phyloP scores from a whole-genome alignment of 1,140 invertebrate species.

The Drosophila triauraria region DNA sequence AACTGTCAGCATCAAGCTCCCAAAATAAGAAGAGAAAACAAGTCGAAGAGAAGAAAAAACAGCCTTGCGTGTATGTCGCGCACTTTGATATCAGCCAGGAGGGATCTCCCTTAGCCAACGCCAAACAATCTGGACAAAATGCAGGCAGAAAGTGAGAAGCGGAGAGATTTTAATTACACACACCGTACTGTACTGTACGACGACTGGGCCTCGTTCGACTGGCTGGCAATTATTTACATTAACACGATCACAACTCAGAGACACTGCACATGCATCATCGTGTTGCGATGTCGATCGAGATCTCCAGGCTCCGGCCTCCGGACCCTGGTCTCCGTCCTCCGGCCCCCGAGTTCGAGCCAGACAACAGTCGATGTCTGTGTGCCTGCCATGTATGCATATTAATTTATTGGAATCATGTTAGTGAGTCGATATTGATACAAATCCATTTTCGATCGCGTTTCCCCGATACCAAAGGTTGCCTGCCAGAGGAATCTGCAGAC shows the following conservation, averaged over 20 bases:
- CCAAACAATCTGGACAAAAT: conserved; percentile 55
- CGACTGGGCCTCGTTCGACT: conserved; percentile 31
- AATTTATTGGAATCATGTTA: conserved; percentile 85
- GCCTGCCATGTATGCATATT: conserved; percentile 82
- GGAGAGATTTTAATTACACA: conserved; percentile 79
- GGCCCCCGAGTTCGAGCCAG: conserved; percentile 21
- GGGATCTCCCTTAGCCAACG: conserved; percentile 55
- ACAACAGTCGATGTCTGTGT: conserved; percentile 60
- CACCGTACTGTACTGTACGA: conserved; percentile 25
- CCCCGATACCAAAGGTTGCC: conserved; percentile 48
- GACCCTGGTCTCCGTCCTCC: not conserved
- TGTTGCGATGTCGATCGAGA: conserved; percentile 78
- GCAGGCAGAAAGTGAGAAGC: conserved; percentile 72
- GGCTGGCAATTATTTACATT: conserved; percentile 84
- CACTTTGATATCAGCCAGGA: conserved; percentile 76
- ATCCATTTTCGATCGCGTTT: conserved; percentile 81
- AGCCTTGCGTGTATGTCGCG: conserved; percentile 74
- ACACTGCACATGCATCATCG: conserved; percentile 84
- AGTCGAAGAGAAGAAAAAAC: conserved; percentile 4
- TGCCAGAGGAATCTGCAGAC: conserved; percentile 9
- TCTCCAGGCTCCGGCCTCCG: conserved; percentile 37
- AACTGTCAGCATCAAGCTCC: conserved; percentile 62
- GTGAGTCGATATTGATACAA: conserved; percentile 85
- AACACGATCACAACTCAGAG: conserved; percentile 84
- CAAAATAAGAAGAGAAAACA: conserved; percentile 4